A percentile compares a stretch with the other conserved stretches of the same genome.
These are phyloP conservation scores for Mamestra configurata DNA, from an alignment of 1,140 invertebrate species.

Conservation along the genomic window DNA sequence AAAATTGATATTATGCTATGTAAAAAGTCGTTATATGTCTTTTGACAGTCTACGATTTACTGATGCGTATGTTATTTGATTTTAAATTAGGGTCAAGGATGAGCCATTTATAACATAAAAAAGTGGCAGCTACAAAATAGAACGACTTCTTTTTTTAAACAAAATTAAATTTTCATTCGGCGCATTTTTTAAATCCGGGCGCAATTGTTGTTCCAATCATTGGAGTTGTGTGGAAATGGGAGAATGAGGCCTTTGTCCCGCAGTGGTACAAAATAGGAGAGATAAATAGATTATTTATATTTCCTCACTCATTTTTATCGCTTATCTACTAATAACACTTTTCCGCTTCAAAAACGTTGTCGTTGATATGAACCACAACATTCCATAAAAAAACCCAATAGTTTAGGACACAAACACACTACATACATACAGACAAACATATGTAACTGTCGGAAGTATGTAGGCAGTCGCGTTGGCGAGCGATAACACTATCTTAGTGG, in stretches of 20 bases:
- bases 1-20: not conserved
- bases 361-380: too few relatives aligned
- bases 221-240: too few relatives aligned
- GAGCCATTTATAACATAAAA: not conserved
- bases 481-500: constrained; percentile 82
- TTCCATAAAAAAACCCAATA: not conserved
- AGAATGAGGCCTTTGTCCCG: too few relatives aligned
- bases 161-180: too few relatives aligned
- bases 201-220: too few relatives aligned
- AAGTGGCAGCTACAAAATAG: not conserved
- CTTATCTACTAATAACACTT: not conserved
- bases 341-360: not conserved
- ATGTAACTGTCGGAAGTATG: constrained; percentile 76
- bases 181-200: too few relatives aligned
- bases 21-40: not conserved
- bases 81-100: not conserved
- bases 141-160: not conserved
- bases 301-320: too few relatives aligned
- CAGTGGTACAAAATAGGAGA: too few relatives aligned
- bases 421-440: not conserved
- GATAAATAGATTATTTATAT: too few relatives aligned
- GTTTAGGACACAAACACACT: constrained; percentile 19
- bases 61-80: not conserved
- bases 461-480: constrained; percentile 73
- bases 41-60: not conserved